These are phyloP conservation scores for Psettodes erumei DNA, from an alignment of 2,113 vertebrate genomes.

Conservation along the genomic window DNA sequence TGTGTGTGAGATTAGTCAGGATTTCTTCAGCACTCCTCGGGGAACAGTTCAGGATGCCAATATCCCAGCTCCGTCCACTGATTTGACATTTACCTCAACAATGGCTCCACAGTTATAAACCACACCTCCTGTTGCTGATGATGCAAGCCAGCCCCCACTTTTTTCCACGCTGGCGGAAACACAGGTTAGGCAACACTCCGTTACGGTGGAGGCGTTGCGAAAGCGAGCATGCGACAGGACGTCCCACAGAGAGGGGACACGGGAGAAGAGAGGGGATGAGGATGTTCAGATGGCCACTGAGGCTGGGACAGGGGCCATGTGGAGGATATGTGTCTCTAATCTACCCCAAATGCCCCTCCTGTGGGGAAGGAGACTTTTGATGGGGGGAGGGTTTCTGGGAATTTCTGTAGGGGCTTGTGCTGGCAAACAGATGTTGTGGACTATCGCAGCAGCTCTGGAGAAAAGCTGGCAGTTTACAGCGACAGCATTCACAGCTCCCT, in stretches of 20 bases:
- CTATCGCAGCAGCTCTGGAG: slow-evolving; percentile 46
- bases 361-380: slow-evolving; percentile 21
- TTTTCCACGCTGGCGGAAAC: slow-evolving; percentile 66
- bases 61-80: slow-evolving; percentile 30
- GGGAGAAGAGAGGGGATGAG: slow-evolving; percentile 25
- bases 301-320: slow-evolving; percentile 10
- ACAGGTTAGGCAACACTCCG: slow-evolving; percentile 59
- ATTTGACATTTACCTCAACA: slow-evolving; percentile 67
- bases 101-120: slow-evolving; percentile 70
- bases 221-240: slow-evolving; percentile 47
- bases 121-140: slow-evolving; percentile 60
- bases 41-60: slow-evolving; percentile 32
- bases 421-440: slow-evolving; percentile 78
- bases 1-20: slow-evolving; percentile 49
- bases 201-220: slow-evolving; percentile 58
- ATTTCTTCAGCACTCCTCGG: slow-evolving; percentile 31
- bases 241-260: slow-evolving; percentile 42
- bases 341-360: slow-evolving; percentile 42
- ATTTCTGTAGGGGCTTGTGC: slow-evolving; percentile 62
- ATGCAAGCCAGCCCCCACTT: slow-evolving; percentile 63
- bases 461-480: slow-evolving; percentile 63
- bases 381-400: slow-evolving; percentile 68
- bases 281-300: slow-evolving; percentile 46
- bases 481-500: slow-evolving; percentile 73
- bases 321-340: slow-evolving; percentile 50